phyloP scores from a whole-genome alignment of 1,140 invertebrate genomes.

The Polypedilum pembai region DNA sequence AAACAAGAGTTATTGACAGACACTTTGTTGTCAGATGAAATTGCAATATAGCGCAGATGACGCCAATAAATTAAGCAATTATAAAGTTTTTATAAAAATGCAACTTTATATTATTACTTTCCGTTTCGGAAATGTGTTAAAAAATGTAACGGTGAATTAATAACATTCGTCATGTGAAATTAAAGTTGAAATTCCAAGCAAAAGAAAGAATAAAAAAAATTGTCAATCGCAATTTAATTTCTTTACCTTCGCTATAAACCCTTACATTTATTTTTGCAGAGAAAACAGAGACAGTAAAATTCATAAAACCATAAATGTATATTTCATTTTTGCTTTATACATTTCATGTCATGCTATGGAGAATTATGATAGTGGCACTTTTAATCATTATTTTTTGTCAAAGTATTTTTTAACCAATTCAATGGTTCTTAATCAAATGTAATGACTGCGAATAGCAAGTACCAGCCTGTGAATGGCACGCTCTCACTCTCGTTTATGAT shows the following conservation, averaged over 20 bases:
- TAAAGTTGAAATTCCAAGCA: neutral
- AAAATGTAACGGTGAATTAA: conserved; percentile 19
- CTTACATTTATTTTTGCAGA: neutral
- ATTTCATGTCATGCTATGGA: neutral
- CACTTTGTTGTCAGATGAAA: conserved; percentile 2
- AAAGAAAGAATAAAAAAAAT: neutral
- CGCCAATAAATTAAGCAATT: conserved; percentile 27
- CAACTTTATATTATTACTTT: neutral
- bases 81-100: neutral
- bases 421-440: conserved; percentile 13
- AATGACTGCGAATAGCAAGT: neutral
- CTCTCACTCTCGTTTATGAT: neutral
- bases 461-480: conserved; percentile 1
- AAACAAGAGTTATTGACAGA: neutral
- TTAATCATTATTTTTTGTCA: conserved; percentile 25
- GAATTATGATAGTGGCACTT: conserved; percentile 26
- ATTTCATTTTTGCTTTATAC: neutral
- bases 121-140: conserved; percentile 18
- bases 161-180: neutral
- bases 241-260: neutral
- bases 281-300: neutral
- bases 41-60: neutral
- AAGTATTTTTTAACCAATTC: conserved; percentile 7
- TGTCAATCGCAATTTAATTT: neutral
- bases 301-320: neutral